These are phyloP conservation scores for Lineus longissimus DNA, from an alignment of 1,140 invertebrate genomes.

Conservation along the genomic window DNA sequence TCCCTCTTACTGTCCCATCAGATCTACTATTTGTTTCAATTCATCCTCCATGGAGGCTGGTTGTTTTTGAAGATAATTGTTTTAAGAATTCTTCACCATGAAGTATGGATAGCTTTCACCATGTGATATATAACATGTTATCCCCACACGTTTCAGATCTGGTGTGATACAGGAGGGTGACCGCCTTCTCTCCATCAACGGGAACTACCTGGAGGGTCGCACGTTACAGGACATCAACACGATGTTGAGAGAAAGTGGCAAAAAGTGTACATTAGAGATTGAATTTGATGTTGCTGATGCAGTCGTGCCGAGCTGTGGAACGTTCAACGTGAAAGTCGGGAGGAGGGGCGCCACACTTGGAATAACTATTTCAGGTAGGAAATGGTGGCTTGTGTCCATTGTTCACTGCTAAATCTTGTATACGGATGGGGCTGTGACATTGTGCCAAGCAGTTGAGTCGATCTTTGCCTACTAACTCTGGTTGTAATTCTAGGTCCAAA, in stretches of 20 bases:
- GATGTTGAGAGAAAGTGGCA: conserved; percentile 54
- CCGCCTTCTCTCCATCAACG: conserved; percentile 77
- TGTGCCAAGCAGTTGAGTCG: too few relatives aligned
- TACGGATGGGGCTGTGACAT: too few relatives aligned
- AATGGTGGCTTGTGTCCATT: too few relatives aligned
- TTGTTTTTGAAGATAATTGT: too few relatives aligned
- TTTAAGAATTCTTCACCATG: too few relatives aligned
- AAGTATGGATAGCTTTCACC: too few relatives aligned
- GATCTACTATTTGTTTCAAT: too few relatives aligned
- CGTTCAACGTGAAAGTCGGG: conserved; percentile 83
- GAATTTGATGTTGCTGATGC: conserved; percentile 91
- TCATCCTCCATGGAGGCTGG: too few relatives aligned
- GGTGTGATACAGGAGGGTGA: conserved; percentile 79
- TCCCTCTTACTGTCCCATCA: too few relatives aligned
- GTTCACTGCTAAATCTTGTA: too few relatives aligned
- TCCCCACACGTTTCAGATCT: conserved; percentile 55
- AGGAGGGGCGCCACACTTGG: conserved; percentile 75
- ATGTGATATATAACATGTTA: not conserved
- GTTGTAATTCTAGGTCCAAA: conserved; percentile 39
- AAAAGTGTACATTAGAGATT: conserved; percentile 60
- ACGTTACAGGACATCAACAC: conserved; percentile 56
- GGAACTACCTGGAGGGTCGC: conserved; percentile 56
- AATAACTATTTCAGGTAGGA: conserved; percentile 76
- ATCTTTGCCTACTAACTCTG: conserved; percentile 14
- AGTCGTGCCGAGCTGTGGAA: conserved; percentile 82